Conservation (phyloP, 2,797 vertebrate genomes). For the Manis pentadactyla region DNA sequence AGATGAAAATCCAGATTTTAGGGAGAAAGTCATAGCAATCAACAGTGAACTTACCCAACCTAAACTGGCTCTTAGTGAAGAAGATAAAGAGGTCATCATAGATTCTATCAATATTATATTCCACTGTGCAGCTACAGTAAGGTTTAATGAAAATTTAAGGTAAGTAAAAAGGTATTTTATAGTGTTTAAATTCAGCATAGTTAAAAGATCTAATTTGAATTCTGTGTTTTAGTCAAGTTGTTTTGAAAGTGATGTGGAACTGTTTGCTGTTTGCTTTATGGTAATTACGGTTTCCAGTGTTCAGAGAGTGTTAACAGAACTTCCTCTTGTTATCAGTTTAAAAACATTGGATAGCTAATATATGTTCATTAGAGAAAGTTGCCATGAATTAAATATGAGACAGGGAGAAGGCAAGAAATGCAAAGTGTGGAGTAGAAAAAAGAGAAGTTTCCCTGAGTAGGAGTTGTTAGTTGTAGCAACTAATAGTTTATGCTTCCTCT, state of each 20-base stretch:
- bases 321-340: background rate
- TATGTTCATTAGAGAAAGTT: conserved; percentile 50
- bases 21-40: conserved; percentile 94
- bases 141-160: conserved; percentile 97
- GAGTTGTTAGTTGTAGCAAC: background rate
- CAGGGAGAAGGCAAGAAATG: background rate
- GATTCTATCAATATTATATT: conserved; percentile 93
- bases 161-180: conserved; percentile 84
- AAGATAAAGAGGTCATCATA: conserved; percentile 91
- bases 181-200: conserved; percentile 31
- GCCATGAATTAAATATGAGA: background rate
- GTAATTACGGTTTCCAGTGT: conserved; percentile 25
- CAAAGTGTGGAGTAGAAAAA: background rate
- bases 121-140: conserved; percentile 97
- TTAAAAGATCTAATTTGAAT: conserved; percentile 46
- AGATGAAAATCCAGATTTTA: conserved; percentile 95
- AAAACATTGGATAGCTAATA: conserved; percentile 1
- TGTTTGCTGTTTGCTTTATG: background rate
- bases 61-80: conserved; percentile 92
- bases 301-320: conserved; percentile 5
- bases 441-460: background rate
- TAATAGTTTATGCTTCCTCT: background rate
- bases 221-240: conserved; percentile 30
- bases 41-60: conserved; percentile 94
- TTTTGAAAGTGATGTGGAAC: conserved; percentile 55